These are phyloP conservation scores for Oreochromis mossambicus DNA, from an alignment of 2,797 vertebrate species.

Conservation along the genomic window DNA sequence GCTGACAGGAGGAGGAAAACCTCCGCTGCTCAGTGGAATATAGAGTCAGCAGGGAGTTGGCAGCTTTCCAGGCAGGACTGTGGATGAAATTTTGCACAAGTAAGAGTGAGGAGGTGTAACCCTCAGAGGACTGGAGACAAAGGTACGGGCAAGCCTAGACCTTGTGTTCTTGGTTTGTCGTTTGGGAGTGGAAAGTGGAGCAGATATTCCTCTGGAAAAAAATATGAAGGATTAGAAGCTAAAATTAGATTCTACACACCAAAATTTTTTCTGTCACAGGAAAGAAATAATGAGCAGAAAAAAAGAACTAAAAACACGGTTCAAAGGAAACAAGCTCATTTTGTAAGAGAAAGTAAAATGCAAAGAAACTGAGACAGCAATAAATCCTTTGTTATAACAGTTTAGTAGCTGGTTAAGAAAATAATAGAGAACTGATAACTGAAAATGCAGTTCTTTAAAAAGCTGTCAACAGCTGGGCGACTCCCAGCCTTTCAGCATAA, in stretches of 20 bases:
- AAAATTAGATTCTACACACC: background rate
- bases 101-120: background rate
- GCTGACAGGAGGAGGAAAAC: conserved; percentile 34
- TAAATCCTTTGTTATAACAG: background rate
- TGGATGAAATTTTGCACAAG: conserved; percentile 2
- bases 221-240: background rate
- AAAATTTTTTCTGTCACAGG: background rate
- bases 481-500: background rate
- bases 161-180: background rate
- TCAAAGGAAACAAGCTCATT: background rate
- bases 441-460: background rate
- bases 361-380: background rate
- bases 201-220: background rate
- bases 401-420: background rate
- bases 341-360: background rate
- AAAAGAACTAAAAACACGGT: background rate
- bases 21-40: conserved; percentile 1
- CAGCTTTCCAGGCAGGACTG: background rate
- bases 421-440: background rate
- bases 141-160: background rate
- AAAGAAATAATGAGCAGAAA: background rate
- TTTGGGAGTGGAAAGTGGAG: background rate
- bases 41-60: conserved; percentile 27
- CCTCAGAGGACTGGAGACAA: background rate
- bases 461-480: background rate